Evolutionary conservation across 2,888 invertebrate species (phyloP).

Genomic region (Perdita meconis): DNA sequence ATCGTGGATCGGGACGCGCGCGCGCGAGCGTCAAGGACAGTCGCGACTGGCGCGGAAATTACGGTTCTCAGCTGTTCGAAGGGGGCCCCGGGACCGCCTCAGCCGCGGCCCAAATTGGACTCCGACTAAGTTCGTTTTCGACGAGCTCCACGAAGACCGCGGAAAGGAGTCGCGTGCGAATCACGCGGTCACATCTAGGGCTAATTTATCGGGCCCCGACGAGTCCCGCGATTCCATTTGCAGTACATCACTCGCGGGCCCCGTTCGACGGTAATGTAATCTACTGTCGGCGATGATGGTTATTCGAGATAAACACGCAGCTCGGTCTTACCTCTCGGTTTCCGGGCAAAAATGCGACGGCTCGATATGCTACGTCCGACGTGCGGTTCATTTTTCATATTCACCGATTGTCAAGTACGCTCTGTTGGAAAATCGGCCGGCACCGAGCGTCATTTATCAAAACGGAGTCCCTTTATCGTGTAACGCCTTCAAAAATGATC

Average conservation of each 20-base stretch:
- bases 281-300: constrained; percentile 45
- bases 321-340: constrained; percentile 53
- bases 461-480: constrained; percentile 38
- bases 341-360: constrained; percentile 46
- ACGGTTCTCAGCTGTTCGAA: constrained; percentile 20
- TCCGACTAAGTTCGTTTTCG: not conserved
- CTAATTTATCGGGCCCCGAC: constrained; percentile 35
- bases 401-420: constrained; percentile 48
- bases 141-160: not conserved
- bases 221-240: constrained; percentile 50
- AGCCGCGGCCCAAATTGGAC: constrained; percentile 18
- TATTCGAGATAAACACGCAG: constrained; percentile 42
- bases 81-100: constrained; percentile 13
- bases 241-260: constrained; percentile 49
- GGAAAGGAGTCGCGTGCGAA: constrained; percentile 1
- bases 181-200: constrained; percentile 2
- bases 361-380: constrained; percentile 12
- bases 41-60: constrained; percentile 46
- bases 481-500: constrained; percentile 72
- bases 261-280: constrained; percentile 40
- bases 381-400: constrained; percentile 49
- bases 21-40: constrained; percentile 60
- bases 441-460: constrained; percentile 65
- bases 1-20: constrained; percentile 56
- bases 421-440: constrained; percentile 57